Evolutionary conservation across 2,888 invertebrate species (phyloP), one percentile per base, ranked within the genome.

Genomic region (Nipponacmea schrenckii): DNA sequence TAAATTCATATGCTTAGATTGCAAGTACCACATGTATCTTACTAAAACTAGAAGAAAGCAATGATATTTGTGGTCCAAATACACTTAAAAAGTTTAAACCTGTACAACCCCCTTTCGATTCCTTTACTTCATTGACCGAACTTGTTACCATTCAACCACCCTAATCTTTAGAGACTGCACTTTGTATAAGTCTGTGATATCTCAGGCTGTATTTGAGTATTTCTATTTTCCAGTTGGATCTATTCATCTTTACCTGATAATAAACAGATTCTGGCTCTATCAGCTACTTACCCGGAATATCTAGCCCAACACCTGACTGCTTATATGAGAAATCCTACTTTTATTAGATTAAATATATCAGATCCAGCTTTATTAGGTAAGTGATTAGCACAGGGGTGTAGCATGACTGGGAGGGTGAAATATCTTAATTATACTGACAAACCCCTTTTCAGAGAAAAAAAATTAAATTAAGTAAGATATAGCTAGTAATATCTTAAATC

Each of bases 211-310:
- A 56, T 56, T 56, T 56, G 0, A 45, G 5, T 27, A 10, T 31
- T 46, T 67, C 48, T 62, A 27, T 48, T 20, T 89, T 90, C 68
- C 85, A 93, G 92, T 82, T 92, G 92, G 83, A 94, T 98, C 68
- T 94, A 93, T 86, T 92, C 92, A 62, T 88, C 90, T 64, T 89
- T 97, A 74, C 95, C 95, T 1, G 87, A 89, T 27, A 92, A 92
- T 78, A 95, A 95, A 85, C 98, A 99, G 91, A 93, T 96, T 24
- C 92, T 98, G 75, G 94, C 96, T 71, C 93, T 95, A 67, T 97
- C 97, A 89, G 98, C 98, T 8, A 98, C 98, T 17, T 98, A 95
- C 90, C 93, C 95, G 20, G 92, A 93, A 74, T 91, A 92, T 73
- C 90, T 96, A 67, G 93, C 94, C 79, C 89, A 90, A 17, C 92